Percentiles rank a stretch among this genome's conserved stretches.
Conservation (phyloP, 2,113 vertebrate species). For the Parus major region DNA sequence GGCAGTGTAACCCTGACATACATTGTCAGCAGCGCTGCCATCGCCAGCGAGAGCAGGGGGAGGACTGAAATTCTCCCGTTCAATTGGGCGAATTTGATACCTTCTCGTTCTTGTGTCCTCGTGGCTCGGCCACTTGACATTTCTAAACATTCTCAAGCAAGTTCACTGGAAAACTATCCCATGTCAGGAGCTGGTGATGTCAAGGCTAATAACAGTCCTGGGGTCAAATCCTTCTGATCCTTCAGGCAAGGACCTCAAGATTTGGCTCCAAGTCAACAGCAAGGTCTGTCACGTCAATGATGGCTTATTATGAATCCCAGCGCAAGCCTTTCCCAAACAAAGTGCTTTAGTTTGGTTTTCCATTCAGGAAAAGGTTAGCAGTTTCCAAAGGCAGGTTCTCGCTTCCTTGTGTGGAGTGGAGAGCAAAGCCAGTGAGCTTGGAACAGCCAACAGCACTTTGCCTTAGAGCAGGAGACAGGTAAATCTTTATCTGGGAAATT, state of each 20-base stretch:
- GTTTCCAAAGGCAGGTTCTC: neutral
- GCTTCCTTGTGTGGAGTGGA: neutral
- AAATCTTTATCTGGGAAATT: neutral
- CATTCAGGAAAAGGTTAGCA: neutral
- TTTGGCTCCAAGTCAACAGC: constrained; percentile 56
- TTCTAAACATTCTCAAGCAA: constrained; percentile 69
- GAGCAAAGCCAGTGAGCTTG: neutral
- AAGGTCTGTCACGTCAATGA: constrained; percentile 25
- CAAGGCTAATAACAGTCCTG: constrained; percentile 69
- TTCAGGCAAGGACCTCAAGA: constrained; percentile 56
- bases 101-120: constrained; percentile 54
- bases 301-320: constrained; percentile 28
- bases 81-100: constrained; percentile 66
- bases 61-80: constrained; percentile 54
- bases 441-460: neutral
- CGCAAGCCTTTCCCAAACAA: neutral
- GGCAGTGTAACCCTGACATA: neutral
- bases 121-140: constrained; percentile 62
- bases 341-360: neutral
- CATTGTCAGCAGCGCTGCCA: constrained; percentile 28
- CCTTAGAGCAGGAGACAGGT: neutral
- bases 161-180: constrained; percentile 67
- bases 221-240: constrained; percentile 53
- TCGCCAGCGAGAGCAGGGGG: constrained; percentile 40
- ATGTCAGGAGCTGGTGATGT: constrained; percentile 65